Evolutionary conservation across 2,888 invertebrate species (phyloP).

Genomic region (Dioctria rufipes): DNA sequence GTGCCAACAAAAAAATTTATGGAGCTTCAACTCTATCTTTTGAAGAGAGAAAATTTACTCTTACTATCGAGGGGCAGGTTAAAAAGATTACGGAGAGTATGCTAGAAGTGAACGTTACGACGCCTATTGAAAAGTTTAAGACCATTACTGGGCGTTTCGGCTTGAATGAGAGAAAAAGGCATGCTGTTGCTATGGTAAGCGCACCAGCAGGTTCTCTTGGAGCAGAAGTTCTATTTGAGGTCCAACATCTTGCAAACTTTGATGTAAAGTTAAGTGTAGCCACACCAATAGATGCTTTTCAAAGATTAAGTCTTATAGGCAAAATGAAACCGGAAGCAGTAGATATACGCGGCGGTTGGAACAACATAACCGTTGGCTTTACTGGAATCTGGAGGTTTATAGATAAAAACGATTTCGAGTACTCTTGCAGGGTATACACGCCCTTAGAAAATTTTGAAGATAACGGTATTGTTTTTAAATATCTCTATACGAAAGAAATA

Average conservation of each 20-base stretch:
- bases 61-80: constrained; percentile 79
- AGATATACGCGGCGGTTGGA: constrained; percentile 84
- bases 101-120: constrained; percentile 82
- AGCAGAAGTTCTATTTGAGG: constrained; percentile 77
- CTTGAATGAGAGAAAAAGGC: constrained; percentile 79
- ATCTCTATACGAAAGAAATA: constrained; percentile 74
- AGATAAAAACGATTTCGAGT: constrained; percentile 81
- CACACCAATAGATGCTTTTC: constrained; percentile 81
- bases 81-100: constrained; percentile 82
- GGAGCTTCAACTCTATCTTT: constrained; percentile 81
- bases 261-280: constrained; percentile 82
- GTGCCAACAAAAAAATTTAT: constrained; percentile 77
- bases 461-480: constrained; percentile 81
- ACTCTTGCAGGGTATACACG: constrained; percentile 83
- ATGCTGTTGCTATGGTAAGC: constrained; percentile 81
- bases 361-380: constrained; percentile 82
- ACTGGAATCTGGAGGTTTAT: constrained; percentile 80
- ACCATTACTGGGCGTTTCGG: constrained; percentile 80
- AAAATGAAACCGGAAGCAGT: constrained; percentile 80
- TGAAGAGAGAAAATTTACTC: constrained; percentile 79
- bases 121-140: constrained; percentile 79
- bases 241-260: constrained; percentile 79
- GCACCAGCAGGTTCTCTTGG: constrained; percentile 81
- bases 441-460: constrained; percentile 85
- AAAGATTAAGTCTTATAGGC: constrained; percentile 78